Conservation (phyloP, 2,888 invertebrate genomes). For the Hydrotaea diabolus region DNA sequence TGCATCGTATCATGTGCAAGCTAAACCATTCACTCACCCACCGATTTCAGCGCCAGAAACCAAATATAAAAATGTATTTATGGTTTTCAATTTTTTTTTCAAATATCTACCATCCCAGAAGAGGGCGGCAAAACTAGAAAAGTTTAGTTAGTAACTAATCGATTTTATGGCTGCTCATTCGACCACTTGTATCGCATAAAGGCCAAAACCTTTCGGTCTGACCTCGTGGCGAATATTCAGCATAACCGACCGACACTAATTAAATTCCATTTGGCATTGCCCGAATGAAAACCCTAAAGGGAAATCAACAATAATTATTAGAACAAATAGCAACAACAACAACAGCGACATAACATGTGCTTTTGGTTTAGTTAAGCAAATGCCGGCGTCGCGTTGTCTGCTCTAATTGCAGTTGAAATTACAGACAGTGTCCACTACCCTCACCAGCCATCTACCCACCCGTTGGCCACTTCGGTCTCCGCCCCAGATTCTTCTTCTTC, state of each 20-base stretch:
- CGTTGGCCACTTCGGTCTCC: not conserved
- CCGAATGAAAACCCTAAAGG: not conserved
- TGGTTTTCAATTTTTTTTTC: no score
- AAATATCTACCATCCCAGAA: no score
- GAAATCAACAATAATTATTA: conserved; percentile 23
- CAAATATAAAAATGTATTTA: not conserved
- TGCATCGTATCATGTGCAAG: not conserved
- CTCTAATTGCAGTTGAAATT: conserved; percentile 4
- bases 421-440: not conserved
- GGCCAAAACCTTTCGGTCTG: not conserved
- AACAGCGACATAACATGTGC: conserved; percentile 2
- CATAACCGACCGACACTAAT: not conserved
- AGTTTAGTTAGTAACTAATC: no score
- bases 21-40: not conserved
- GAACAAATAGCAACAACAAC: not conserved
- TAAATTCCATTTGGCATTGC: conserved; percentile 9
- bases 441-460: conserved; percentile 3
- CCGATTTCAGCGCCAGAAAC: not conserved
- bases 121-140: no score
- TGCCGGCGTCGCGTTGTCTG: conserved; percentile 1
- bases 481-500: not conserved
- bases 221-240: not conserved
- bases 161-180: no score
- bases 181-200: no score
- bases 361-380: not conserved